phyloP scores from a whole-genome alignment of 2,797 vertebrate genomes.

The Cossypha caffra region DNA sequence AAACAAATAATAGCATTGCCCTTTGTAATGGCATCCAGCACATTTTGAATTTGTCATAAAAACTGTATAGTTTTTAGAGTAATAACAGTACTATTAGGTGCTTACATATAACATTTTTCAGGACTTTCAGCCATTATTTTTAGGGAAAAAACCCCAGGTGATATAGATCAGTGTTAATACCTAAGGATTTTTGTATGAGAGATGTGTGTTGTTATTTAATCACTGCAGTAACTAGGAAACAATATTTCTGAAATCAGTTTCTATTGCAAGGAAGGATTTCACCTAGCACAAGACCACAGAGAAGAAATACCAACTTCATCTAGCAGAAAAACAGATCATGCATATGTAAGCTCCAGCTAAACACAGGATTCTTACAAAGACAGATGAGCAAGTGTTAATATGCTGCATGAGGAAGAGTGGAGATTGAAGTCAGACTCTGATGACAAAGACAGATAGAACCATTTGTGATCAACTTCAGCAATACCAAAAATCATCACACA shows the following conservation, averaged over 20 bases:
- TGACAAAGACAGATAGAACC: neutral
- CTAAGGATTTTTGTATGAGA: neutral
- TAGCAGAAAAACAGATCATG: neutral
- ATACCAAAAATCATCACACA: neutral
- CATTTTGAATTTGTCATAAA: neutral
- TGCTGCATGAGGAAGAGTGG: neutral
- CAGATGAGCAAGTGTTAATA: neutral
- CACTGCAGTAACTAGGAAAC: neutral
- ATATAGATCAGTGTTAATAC: neutral
- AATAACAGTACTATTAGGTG: neutral
- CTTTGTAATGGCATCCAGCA: neutral
- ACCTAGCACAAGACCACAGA: neutral
- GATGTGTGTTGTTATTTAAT: neutral
- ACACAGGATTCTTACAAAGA: neutral
- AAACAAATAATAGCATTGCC: neutral
- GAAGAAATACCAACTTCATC: neutral
- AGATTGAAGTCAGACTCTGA: neutral
- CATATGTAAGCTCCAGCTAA: neutral
- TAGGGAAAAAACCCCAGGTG: accelerated
- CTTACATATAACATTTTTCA: neutral
- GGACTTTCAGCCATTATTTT: neutral
- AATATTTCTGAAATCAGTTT: neutral
- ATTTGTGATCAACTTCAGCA: neutral
- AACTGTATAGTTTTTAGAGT: neutral
- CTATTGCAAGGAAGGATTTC: neutral